phyloP scores from a whole-genome alignment of 2,888 invertebrate species.

The Poecilus cupreus region DNA sequence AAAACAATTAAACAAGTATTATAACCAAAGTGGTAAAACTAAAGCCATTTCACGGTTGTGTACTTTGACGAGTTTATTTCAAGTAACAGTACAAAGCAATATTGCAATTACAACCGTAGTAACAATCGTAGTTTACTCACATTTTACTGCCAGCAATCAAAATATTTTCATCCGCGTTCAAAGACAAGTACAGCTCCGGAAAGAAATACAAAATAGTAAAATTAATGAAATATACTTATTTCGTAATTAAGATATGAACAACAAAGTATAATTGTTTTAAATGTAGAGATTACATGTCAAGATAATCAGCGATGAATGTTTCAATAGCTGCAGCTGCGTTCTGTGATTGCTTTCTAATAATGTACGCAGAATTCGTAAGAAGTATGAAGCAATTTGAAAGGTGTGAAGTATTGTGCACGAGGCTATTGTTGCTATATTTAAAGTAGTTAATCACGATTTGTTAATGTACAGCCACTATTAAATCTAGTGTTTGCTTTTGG shows the following conservation, averaged over 20 bases:
- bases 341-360: slow-evolving; percentile 1
- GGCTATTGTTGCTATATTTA: slow-evolving; percentile 27
- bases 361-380: slow-evolving; percentile 1
- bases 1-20: slow-evolving; percentile 6
- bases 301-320: background rate
- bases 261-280: slow-evolving; percentile 4
- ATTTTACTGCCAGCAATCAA: background rate
- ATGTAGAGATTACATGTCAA: background rate
- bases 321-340: background rate
- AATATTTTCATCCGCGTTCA: background rate
- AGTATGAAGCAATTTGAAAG: slow-evolving; percentile 19
- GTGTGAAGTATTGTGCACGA: slow-evolving; percentile 10
- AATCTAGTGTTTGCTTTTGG: background rate
- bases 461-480: slow-evolving; percentile 17
- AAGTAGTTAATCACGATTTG: slow-evolving; percentile 36
- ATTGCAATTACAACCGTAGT: background rate
- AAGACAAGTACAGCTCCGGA: background rate
- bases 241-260: slow-evolving; percentile 6
- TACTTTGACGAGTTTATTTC: slow-evolving; percentile 12
- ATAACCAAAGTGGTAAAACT: slow-evolving; percentile 10
- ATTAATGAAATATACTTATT: background rate
- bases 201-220: background rate
- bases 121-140: slow-evolving; percentile 25
- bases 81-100: slow-evolving; percentile 9
- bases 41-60: slow-evolving; percentile 25